phyloP scores from a whole-genome alignment of 2,113 vertebrate species.

The Acanthisitta chloris region DNA sequence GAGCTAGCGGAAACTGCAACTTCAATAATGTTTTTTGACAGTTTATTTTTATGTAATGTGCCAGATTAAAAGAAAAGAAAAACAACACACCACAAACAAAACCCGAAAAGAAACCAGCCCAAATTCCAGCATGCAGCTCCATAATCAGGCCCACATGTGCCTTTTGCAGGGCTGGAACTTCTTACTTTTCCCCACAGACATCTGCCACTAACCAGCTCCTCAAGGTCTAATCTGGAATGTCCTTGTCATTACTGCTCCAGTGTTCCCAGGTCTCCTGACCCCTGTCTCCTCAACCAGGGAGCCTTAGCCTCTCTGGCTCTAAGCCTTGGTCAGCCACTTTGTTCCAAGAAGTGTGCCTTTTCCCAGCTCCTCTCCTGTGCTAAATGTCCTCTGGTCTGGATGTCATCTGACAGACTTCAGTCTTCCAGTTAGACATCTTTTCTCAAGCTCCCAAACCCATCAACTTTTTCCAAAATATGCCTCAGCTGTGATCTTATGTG shows the following conservation, averaged over 20 bases:
- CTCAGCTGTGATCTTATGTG: background rate
- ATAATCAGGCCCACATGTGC: slow-evolving; percentile 5
- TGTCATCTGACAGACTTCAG: background rate
- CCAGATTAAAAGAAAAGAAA: slow-evolving; percentile 41
- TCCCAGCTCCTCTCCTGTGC: background rate
- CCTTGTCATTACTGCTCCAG: background rate
- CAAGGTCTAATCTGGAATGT: background rate
- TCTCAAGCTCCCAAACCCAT: background rate
- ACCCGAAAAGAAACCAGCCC: background rate
- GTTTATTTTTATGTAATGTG: background rate
- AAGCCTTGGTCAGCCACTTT: background rate
- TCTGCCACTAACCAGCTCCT: background rate
- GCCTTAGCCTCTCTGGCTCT: background rate
- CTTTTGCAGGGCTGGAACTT: background rate
- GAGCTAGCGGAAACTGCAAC: background rate
- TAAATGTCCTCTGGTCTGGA: background rate
- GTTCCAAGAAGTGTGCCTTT: background rate
- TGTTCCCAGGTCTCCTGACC: background rate
- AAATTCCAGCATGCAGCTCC: background rate
- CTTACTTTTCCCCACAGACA: background rate
- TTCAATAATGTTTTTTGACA: background rate
- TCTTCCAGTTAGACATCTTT: background rate
- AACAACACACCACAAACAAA: slow-evolving; percentile 26
- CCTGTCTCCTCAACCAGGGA: background rate
- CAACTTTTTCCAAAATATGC: background rate